These are phyloP conservation scores for Chrysolina haemoptera DNA, from an alignment of 2,888 invertebrate species.

Conservation along the genomic window DNA sequence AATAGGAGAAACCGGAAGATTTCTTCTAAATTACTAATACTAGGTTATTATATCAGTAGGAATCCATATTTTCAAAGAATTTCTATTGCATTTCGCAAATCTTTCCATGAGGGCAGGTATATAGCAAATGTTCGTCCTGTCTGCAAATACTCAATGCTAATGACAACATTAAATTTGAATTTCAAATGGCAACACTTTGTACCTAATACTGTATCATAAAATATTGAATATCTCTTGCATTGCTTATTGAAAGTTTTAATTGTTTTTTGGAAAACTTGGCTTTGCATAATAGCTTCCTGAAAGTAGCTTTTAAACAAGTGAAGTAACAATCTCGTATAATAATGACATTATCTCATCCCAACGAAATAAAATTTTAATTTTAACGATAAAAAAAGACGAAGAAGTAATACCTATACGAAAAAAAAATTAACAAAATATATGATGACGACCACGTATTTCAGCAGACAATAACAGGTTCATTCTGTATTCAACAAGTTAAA, in stretches of 20 bases:
- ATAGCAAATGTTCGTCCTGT: neutral
- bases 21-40: too few relatives aligned
- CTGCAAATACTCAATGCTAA: neutral
- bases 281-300: neutral
- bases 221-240: neutral
- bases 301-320: neutral
- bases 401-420: neutral
- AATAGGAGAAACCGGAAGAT: too few relatives aligned
- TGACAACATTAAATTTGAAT: neutral
- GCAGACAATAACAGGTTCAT: neutral
- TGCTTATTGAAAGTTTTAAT: neutral
- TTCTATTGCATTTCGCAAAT: neutral
- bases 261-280: neutral
- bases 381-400: too few relatives aligned
- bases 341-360: neutral
- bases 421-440: neutral
- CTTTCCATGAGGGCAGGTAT: neutral
- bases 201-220: too few relatives aligned
- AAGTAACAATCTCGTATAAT: neutral
- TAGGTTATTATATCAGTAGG: too few relatives aligned
- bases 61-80: neutral
- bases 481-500: slow-evolving; percentile 9
- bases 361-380: too few relatives aligned
- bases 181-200: neutral
- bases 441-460: neutral